Conservation (phyloP, 2,888 invertebrate species). For the Homarus gammarus region DNA sequence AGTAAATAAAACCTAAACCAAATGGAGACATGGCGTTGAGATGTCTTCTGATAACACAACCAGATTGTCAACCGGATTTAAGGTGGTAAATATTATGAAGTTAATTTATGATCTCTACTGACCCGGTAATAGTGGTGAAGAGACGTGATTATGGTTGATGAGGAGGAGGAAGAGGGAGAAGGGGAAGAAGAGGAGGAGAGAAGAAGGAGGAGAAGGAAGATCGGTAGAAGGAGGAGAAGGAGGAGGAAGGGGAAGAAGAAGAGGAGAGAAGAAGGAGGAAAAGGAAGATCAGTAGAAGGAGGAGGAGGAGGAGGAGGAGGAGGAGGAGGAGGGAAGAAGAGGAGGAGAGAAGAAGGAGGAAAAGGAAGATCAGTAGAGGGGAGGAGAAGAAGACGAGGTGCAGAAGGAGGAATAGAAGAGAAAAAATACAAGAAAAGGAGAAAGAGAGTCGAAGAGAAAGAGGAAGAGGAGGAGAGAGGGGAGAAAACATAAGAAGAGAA, state of each 20-base stretch:
- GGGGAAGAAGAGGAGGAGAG: not conserved
- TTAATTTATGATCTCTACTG: too few relatives aligned
- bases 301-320: not conserved
- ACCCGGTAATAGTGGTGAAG: too few relatives aligned
- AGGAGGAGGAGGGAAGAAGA: not conserved
- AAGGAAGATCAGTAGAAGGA: not conserved
- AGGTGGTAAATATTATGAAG: too few relatives aligned
- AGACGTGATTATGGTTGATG: too few relatives aligned
- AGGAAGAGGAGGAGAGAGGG: not conserved
- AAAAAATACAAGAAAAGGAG: too few relatives aligned
- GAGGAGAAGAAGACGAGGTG: not conserved
- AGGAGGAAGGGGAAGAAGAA: not conserved
- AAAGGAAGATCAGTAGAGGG: not conserved
- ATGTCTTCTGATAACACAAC: too few relatives aligned
- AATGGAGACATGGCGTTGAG: too few relatives aligned
- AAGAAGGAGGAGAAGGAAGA: too few relatives aligned
- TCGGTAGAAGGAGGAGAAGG: not conserved
- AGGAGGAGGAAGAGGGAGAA: not conserved
- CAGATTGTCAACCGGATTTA: too few relatives aligned
- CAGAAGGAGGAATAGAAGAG: not conserved
- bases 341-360: not conserved
- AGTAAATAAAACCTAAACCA: too few relatives aligned
- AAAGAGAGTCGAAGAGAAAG: not conserved
- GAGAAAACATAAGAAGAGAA: too few relatives aligned
- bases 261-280: not conserved